Evolutionary conservation across 2,797 vertebrate genomes (phyloP).

Genomic region (Paedocypris micromegethes): DNA sequence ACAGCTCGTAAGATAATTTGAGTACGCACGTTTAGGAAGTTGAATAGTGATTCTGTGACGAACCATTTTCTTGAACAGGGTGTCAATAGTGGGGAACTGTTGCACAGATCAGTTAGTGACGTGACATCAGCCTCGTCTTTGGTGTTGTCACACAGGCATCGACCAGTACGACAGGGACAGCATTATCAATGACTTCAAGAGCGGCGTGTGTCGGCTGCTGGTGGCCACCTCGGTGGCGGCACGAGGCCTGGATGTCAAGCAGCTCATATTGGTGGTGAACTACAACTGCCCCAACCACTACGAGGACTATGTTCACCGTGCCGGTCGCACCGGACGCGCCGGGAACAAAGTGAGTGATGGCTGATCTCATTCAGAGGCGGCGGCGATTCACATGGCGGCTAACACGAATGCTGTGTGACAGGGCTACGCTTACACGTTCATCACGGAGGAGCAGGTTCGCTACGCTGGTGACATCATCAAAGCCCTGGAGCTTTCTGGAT

Average conservation of each 20-base stretch:
- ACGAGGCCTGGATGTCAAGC: conserved; percentile 90
- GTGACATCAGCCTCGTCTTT: background rate
- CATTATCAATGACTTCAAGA: conserved; percentile 98
- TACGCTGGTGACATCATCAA: conserved; percentile 97
- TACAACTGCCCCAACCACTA: conserved; percentile 98
- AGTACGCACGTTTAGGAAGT: too few species aligned
- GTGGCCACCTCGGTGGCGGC: conserved; percentile 97
- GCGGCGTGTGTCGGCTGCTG: conserved; percentile 88
- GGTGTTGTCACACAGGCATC: conserved; percentile 72
- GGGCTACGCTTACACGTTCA: conserved; percentile 96
- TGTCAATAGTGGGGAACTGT: too few species aligned
- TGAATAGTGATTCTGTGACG: too few species aligned
- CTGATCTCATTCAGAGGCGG: too few species aligned
- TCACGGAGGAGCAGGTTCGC: conserved; percentile 91
- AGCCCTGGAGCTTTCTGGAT: conserved; percentile 88
- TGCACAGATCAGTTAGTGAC: too few species aligned
- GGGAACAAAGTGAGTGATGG: conserved; percentile 84
- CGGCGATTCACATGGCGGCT: background rate
- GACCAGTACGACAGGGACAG: conserved; percentile 98
- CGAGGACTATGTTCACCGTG: conserved; percentile 96
- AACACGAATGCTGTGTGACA: conserved; percentile 47
- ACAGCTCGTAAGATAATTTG: too few species aligned
- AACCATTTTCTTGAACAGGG: too few species aligned
- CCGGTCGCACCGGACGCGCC: conserved; percentile 89
- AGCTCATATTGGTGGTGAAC: conserved; percentile 92